Percentiles rank a stretch among this genome's conserved stretches.
Evolutionary conservation across 2,113 vertebrate genomes (phyloP).

Genomic region (Phasianus colchicus): DNA sequence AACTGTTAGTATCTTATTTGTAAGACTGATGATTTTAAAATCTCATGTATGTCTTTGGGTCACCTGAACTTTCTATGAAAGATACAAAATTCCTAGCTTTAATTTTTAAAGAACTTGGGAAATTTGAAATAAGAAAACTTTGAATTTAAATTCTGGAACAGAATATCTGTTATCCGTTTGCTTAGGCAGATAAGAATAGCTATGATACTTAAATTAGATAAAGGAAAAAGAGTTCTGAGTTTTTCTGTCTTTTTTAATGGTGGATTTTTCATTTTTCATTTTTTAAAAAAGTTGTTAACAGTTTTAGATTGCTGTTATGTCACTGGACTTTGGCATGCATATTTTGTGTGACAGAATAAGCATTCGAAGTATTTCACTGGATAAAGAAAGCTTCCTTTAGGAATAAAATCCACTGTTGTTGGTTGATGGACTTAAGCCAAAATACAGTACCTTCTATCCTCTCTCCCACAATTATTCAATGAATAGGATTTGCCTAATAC

Average conservation of each 20-base stretch:
- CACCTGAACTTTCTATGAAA: background rate
- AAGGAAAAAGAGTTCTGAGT: background rate
- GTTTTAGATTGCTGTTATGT: background rate
- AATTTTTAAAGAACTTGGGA: background rate
- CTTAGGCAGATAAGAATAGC: background rate
- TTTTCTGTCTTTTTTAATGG: background rate
- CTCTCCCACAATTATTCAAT: background rate
- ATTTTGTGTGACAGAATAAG: background rate
- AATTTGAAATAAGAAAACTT: background rate
- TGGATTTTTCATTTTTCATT: background rate
- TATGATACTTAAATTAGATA: background rate
- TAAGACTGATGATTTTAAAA: background rate
- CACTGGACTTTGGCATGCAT: background rate
- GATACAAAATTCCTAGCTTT: background rate
- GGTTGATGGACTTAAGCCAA: background rate
- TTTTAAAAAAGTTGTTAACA: background rate
- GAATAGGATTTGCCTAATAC: background rate
- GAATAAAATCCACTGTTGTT: background rate
- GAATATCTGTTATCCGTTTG: background rate
- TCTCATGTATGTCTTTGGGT: background rate
- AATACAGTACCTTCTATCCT: background rate
- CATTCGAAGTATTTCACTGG: background rate
- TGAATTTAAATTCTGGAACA: background rate
- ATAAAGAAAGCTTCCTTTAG: background rate
- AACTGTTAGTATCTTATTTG: background rate